Conservation (phyloP, 2,797 vertebrate genomes). For the Pangasius krempfi region DNA sequence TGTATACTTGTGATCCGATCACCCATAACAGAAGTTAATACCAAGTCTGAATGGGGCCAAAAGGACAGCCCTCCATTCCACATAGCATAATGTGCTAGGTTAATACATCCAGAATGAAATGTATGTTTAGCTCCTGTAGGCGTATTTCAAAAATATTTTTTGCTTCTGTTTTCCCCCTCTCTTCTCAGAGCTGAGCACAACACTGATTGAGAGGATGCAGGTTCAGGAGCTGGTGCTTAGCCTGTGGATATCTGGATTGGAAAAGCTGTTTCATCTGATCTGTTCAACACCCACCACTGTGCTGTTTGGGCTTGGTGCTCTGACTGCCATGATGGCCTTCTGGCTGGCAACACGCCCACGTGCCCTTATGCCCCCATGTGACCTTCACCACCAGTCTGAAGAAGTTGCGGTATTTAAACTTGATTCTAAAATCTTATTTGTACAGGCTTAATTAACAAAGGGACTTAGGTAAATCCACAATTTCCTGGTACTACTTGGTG, state of each 20-base stretch:
- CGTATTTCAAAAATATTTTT: not conserved
- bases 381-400: conserved; percentile 88
- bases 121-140: not conserved
- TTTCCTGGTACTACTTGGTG: not conserved
- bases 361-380: conserved; percentile 86
- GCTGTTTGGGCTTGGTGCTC: conserved; percentile 87
- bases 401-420: conserved; percentile 71
- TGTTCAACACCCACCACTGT: conserved; percentile 86
- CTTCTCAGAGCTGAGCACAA: conserved; percentile 84
- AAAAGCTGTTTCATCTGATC: conserved; percentile 87
- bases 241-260: conserved; percentile 86
- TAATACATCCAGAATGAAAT: not conserved
- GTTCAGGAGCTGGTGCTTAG: conserved; percentile 88
- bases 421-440: not conserved
- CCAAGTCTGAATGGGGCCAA: no score
- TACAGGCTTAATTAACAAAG: not conserved
- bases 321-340: conserved; percentile 87
- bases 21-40: no score
- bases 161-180: conserved; percentile 17
- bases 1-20: no score
- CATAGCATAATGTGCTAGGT: no score
- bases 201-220: conserved; percentile 94
- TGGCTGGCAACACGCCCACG: conserved; percentile 91
- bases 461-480: not conserved
- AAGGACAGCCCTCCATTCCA: no score